Percentiles rank a stretch among this genome's conserved stretches.
These are phyloP conservation scores for Parambassis ranga DNA, from an alignment of 2,797 vertebrate genomes.

Conservation along the genomic window DNA sequence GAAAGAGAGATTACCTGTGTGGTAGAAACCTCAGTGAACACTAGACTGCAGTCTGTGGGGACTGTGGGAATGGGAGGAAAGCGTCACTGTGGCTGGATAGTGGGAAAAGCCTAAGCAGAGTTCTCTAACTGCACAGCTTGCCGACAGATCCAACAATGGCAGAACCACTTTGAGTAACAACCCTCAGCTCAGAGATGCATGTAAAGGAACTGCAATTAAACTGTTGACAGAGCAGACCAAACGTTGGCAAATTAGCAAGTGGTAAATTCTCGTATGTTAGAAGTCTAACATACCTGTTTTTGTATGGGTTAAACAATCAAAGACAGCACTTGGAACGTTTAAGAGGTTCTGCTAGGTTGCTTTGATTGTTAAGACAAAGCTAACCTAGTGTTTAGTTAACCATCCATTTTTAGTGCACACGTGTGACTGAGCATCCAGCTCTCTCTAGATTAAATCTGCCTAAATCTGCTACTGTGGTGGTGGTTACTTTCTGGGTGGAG, in stretches of 20 bases:
- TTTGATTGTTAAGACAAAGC: background rate
- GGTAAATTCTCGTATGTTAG: too few relatives aligned
- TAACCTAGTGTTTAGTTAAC: too few relatives aligned
- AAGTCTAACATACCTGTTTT: too few relatives aligned
- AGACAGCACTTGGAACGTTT: background rate
- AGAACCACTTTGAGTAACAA: background rate
- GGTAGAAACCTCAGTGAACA: background rate
- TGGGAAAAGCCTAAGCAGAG: too few relatives aligned
- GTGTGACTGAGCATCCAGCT: background rate
- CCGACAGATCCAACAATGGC: too few relatives aligned
- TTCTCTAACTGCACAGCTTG: too few relatives aligned
- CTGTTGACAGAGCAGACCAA: background rate
- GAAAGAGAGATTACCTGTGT: slow-evolving; percentile 11
- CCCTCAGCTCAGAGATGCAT: background rate
- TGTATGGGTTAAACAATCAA: background rate
- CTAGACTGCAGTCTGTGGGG: background rate
- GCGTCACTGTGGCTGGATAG: background rate
- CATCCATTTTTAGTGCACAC: too few relatives aligned
- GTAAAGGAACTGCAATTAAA: background rate
- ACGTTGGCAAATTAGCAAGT: too few relatives aligned
- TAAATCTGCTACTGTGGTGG: too few relatives aligned
- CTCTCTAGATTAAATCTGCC: too few relatives aligned
- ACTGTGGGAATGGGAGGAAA: background rate
- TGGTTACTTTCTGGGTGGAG: slow-evolving; percentile 6
- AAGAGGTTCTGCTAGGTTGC: background rate